These are phyloP conservation scores for Trisateles emortualis DNA, from an alignment of 2,888 invertebrate species.

Conservation along the genomic window DNA sequence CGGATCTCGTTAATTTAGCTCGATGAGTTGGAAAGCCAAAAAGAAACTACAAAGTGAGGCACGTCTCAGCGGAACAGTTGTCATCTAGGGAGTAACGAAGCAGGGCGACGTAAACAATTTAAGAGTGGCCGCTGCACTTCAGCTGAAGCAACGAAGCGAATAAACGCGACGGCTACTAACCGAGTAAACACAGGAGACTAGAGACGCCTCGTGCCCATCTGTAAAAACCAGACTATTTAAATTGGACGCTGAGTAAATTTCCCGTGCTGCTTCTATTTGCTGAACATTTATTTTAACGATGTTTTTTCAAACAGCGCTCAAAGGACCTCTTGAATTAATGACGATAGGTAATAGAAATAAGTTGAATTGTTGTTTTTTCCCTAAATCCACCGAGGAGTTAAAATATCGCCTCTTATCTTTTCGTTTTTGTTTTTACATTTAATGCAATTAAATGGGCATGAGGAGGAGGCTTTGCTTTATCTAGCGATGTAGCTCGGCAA, in stretches of 20 bases:
- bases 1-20: constrained; percentile 21
- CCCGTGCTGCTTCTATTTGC: constrained; percentile 43
- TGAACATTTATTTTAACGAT: constrained; percentile 54
- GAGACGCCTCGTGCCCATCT: constrained; percentile 42
- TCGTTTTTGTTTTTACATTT: constrained; percentile 22
- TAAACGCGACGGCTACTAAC: constrained; percentile 63
- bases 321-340: constrained; percentile 54
- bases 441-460: constrained; percentile 38
- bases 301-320: constrained; percentile 51
- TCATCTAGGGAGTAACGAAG: constrained; percentile 51
- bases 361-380: constrained; percentile 45
- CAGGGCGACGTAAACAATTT: constrained; percentile 75
- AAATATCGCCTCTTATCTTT: constrained; percentile 11
- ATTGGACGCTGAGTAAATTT: constrained; percentile 52
- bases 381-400: constrained; percentile 21
- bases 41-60: constrained; percentile 44
- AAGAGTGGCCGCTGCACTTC: constrained; percentile 68
- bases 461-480: constrained; percentile 29
- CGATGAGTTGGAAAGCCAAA: constrained; percentile 49
- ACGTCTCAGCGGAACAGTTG: constrained; percentile 43
- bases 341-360: constrained; percentile 54
- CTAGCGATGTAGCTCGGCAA: constrained; percentile 23
- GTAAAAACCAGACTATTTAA: constrained; percentile 54
- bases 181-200: constrained; percentile 59
- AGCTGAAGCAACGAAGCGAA: constrained; percentile 67